These are phyloP conservation scores for Heliconius congener DNA, from an alignment of 1,140 invertebrate species.

Conservation along the genomic window DNA sequence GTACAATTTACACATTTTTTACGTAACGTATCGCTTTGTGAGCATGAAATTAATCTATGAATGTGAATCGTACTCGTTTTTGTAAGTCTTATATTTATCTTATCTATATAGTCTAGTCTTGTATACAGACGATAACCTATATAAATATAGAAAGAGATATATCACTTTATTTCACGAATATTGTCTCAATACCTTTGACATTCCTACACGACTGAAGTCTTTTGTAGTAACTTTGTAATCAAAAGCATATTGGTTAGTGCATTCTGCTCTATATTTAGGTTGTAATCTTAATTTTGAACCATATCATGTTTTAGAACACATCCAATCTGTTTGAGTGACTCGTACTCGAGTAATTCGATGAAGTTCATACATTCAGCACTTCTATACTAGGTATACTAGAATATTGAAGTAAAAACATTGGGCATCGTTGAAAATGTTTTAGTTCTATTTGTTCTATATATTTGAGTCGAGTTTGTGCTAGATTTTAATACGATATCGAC, in stretches of 20 bases:
- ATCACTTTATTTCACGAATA: background rate
- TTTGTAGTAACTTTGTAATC: background rate
- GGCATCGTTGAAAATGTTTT: constrained; percentile 2
- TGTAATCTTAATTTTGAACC: constrained; percentile 5
- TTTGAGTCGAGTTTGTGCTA: background rate
- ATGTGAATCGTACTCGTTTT: background rate
- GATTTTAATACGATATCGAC: constrained; percentile 1
- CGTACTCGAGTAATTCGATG: constrained; percentile 2
- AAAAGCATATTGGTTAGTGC: constrained; percentile 8
- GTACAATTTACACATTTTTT: background rate
- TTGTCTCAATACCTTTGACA: background rate
- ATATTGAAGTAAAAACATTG: constrained; percentile 6
- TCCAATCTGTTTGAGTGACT: constrained; percentile 11
- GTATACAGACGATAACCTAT: too few relatives aligned
- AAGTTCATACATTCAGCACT: constrained; percentile 10
- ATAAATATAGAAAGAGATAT: background rate
- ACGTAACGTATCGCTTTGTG: background rate
- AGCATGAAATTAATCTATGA: background rate
- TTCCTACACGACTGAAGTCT: background rate
- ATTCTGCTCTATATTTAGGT: background rate
- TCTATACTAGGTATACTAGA: background rate
- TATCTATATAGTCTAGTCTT: background rate
- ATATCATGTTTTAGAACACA: background rate
- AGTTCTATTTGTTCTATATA: constrained; percentile 7
- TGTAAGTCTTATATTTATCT: background rate